Base-by-base conservation (phyloP, 2,113 vertebrate species). In the Cranoglanis bouderius region DNA sequence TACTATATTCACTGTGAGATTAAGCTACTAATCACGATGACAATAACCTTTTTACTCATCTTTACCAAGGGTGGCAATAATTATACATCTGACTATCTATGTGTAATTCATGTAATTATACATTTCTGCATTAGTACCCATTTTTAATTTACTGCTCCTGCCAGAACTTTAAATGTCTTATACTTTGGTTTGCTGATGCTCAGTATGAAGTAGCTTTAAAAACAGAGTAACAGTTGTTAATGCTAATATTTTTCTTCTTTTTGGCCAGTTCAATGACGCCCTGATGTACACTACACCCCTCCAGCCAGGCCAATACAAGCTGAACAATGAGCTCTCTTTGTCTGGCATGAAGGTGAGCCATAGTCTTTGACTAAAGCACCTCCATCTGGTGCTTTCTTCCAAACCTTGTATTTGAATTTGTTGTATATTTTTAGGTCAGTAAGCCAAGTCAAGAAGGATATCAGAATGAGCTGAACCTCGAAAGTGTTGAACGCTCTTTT, bases 391-490 rank as follows among this genome's bases (percentile, higher is more conserved):
- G 46, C 19, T 53, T 53, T 40, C 24, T 63, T 74, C 19, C 78
- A 2, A 21, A 51, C 16, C 8, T 21, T 82, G 7, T 75, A 21
- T 59, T 46, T 78, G 19, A 63, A 87, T 43, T 46, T 9, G 9
- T 82, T 32, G 3, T 29, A 13, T 43, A 43, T 35, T 51, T 61
- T 74, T 51, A 89, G 98, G 98, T 99, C 89, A 97, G 97, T 92
- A 99, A 98, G 90, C 98, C 98, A 88, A 97, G 95, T n/a, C 98
- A 99, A 92, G 98, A 99, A 92, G 98, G 97, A 0, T 99, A 99
- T 93, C 98, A 99, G 94, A 99, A 99, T 88, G 98, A 99, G 91
- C 94, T 99, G 89, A 99, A 99, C 95, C 99, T 99, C 70, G 98
- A 99, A 94, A 99, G 98, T 0, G 97, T 99, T 2, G 97, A 99